A percentile compares a stretch with the other conserved stretches of the same genome.
Conservation (phyloP, 2,113 vertebrate genomes). For the Cottus gobio region DNA sequence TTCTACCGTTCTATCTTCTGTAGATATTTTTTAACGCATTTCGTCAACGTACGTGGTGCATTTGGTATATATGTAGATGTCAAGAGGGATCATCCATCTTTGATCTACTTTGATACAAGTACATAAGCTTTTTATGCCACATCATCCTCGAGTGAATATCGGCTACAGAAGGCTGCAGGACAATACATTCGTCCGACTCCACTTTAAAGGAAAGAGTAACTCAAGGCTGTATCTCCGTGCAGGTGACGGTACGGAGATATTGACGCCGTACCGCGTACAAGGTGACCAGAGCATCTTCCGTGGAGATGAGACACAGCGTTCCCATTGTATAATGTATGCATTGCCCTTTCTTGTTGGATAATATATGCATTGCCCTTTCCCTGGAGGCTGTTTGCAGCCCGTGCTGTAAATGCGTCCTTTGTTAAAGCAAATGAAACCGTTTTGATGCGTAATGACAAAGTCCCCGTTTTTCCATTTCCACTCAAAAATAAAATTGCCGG, state of each 20-base stretch:
- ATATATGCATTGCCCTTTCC: conserved; percentile 80
- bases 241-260: neutral
- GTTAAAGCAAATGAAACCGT: conserved; percentile 70
- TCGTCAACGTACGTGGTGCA: neutral
- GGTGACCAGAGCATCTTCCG: conserved; percentile 42
- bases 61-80: neutral
- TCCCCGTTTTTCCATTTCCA: conserved; percentile 62
- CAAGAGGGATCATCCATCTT: neutral
- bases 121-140: neutral
- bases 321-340: conserved; percentile 76
- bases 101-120: neutral
- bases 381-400: conserved; percentile 56
- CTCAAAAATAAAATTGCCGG: neutral
- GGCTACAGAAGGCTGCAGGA: neutral
- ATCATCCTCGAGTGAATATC: neutral
- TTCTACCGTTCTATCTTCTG: neutral
- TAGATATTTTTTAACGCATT: neutral
- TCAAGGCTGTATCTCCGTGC: neutral
- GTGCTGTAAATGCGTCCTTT: conserved; percentile 66
- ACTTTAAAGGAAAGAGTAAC: neutral
- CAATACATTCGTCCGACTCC: neutral
- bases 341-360: conserved; percentile 77
- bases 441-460: conserved; percentile 80
- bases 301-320: conserved; percentile 57
- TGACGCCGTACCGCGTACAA: conserved; percentile 12